Base-by-base conservation (phyloP, 2,113 vertebrate species). In the Argyrosomus japonicus region DNA sequence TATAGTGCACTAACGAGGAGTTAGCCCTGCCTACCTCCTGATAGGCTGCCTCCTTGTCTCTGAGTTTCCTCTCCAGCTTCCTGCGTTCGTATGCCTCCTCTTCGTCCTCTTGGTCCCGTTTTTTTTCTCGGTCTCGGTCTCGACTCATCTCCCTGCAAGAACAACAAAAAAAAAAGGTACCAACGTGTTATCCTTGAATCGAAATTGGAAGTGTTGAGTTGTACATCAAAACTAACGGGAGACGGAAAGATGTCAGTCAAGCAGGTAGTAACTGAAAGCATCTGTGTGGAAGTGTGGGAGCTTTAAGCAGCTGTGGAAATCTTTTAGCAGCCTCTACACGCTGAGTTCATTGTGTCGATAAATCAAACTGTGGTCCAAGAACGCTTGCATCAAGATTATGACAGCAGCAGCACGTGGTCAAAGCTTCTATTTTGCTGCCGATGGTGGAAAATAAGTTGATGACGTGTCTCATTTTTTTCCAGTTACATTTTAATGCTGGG, bases 1-100 rank as follows among this genome's bases (percentile, higher is more conserved):
- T 43, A 15, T 4, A 12, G 10, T 29, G 25, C 45, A 68, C 23
- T 29, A 6, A 29, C 1, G 6, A 1, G 18, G 18, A 8, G 67
- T 21, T 5, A 4, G 40, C 8, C 4, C 2, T 50, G 72, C 69
- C 10, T 92, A 99, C 98, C 96, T 99, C 98, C 90, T 99, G 98
- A 95, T 99, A 99, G 3, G 98, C 98, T 73, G 98, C 97, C 92
- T 99, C 98, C 87, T 99, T 99, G 89, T 99, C 98, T 61, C 98
- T 75, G 45, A 99, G 95, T 73, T 98, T 99, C 87, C 98, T 95
- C 93, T 99, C 98, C 58, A 99, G 93, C 88, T 98, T 99, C 70
- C 98, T 94, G 13, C 98, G 96, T 81, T 99, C 98, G 0, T 99
- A 99, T 0, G 97, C 96, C 82, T 99, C 98, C 92, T 99, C 98